These are phyloP conservation scores for Octodonta nipae DNA, from an alignment of 2,888 invertebrate genomes.

Conservation along the genomic window DNA sequence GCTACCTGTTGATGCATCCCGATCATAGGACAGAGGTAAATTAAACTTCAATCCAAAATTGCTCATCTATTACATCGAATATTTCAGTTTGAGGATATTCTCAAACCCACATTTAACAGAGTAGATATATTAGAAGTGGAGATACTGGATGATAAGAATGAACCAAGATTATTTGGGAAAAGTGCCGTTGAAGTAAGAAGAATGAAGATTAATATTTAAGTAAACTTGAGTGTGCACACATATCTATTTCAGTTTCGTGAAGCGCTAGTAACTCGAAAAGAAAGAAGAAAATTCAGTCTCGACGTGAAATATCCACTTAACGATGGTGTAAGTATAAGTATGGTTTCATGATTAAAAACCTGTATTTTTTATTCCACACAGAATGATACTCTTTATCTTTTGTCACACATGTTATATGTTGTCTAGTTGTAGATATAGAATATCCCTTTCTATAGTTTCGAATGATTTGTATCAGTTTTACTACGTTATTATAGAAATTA, in stretches of 20 bases:
- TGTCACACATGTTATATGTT: no score
- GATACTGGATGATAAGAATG: slow-evolving; percentile 50
- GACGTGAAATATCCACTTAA: slow-evolving; percentile 75
- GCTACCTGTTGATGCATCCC: slow-evolving; percentile 88
- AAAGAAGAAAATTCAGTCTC: no score
- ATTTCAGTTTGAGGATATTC: slow-evolving; percentile 38
- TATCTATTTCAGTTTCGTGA: slow-evolving; percentile 26
- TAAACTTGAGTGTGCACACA: no score
- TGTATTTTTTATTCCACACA: no score
- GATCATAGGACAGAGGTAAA: slow-evolving; percentile 83
- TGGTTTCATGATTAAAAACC: no score
- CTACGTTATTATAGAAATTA: no score
- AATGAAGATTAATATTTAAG: no score
- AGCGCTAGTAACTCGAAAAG: slow-evolving; percentile 34
- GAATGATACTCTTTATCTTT: no score
- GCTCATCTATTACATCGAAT: background rate
- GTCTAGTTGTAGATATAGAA: no score
- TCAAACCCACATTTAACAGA: slow-evolving; percentile 92
- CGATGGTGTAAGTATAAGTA: slow-evolving; percentile 61
- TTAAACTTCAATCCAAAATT: background rate
- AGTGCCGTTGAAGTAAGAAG: slow-evolving; percentile 27
- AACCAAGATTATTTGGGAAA: slow-evolving; percentile 62
- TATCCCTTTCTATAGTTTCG: no score
- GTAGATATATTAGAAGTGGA: slow-evolving; percentile 94
- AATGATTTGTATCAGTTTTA: no score